Evolutionary conservation across 2,888 invertebrate species (phyloP).

Genomic region (Fabriciana adippe): DNA sequence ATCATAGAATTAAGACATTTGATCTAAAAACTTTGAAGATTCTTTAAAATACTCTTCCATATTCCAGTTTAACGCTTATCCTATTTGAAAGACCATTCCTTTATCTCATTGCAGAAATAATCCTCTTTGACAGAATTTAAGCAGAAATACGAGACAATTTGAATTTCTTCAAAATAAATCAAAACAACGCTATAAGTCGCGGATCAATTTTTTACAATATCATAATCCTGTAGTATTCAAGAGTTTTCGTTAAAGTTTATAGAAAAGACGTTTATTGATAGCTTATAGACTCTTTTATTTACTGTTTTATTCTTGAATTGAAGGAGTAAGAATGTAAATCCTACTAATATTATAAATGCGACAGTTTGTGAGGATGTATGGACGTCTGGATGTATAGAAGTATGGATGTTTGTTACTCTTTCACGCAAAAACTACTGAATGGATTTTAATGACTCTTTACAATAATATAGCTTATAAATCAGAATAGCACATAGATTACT

Average conservation of each 20-base stretch:
- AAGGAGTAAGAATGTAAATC: slow-evolving; percentile 1
- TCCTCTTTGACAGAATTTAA: slow-evolving; percentile 5
- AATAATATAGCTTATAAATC: too few species aligned
- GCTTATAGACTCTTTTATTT: slow-evolving; percentile 26
- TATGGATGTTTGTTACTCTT: too few species aligned
- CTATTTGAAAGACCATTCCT: not conserved
- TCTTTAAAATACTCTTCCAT: too few species aligned
- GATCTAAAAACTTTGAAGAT: too few species aligned
- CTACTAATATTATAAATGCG: not conserved
- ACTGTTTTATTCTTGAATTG: not conserved
- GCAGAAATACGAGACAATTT: not conserved
- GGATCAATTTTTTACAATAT: slow-evolving; percentile 19
- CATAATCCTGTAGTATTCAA: slow-evolving; percentile 25
- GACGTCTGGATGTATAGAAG: too few species aligned
- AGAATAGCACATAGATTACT: too few species aligned
- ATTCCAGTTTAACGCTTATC: too few species aligned
- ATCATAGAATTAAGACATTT: too few species aligned
- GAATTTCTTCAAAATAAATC: slow-evolving; percentile 11
- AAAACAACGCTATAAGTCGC: slow-evolving; percentile 7
- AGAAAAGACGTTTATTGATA: slow-evolving; percentile 24
- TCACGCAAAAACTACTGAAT: too few species aligned
- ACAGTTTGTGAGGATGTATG: not conserved
- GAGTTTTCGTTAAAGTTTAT: slow-evolving; percentile 27
- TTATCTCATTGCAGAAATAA: slow-evolving; percentile 6
- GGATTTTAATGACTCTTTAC: too few species aligned